Evolutionary conservation across 2,888 invertebrate species (phyloP).

Genomic region (Quadriops clusia): DNA sequence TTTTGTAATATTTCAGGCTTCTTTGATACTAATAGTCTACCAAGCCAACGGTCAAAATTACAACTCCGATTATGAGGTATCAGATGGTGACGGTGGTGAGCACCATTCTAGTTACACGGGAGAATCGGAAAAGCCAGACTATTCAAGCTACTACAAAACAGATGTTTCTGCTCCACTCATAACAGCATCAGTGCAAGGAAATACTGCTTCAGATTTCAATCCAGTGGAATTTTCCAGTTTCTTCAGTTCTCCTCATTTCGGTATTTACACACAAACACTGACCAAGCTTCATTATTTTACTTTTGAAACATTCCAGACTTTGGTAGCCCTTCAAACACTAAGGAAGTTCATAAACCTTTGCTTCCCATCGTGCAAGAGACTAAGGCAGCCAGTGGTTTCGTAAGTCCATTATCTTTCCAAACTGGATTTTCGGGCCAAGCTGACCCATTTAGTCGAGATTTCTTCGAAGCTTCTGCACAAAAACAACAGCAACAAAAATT

Average conservation of each 20-base stretch:
- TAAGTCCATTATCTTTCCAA: too few relatives aligned
- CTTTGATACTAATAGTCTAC: conserved; percentile 5
- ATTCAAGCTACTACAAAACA: conserved; percentile 30
- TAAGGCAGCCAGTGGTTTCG: too few relatives aligned
- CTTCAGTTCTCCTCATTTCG: conserved; percentile 37
- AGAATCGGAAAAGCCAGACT: conserved; percentile 25
- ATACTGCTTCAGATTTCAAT: conserved; percentile 28
- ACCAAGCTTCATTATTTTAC: not conserved
- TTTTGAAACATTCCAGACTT: conserved; percentile 13
- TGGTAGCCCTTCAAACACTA: conserved; percentile 10
- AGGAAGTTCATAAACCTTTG: conserved; percentile 1
- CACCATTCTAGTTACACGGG: conserved; percentile 21
- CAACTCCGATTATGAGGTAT: conserved; percentile 15
- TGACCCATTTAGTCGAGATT: too few relatives aligned
- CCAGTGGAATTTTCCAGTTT: conserved; percentile 46
- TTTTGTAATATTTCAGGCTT: too few relatives aligned
- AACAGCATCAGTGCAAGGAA: conserved; percentile 7
- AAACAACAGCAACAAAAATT: conserved; percentile 4
- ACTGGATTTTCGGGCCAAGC: too few relatives aligned
- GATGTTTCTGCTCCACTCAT: conserved; percentile 20
- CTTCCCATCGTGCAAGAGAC: too few relatives aligned
- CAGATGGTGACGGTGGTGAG: conserved; percentile 22
- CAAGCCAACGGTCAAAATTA: conserved; percentile 5
- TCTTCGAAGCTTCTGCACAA: too few relatives aligned
- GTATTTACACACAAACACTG: conserved; percentile 21